A percentile compares a stretch with the other conserved stretches of the same genome.
Evolutionary conservation across 2,797 vertebrate species (phyloP).

Genomic region (Picus viridis): DNA sequence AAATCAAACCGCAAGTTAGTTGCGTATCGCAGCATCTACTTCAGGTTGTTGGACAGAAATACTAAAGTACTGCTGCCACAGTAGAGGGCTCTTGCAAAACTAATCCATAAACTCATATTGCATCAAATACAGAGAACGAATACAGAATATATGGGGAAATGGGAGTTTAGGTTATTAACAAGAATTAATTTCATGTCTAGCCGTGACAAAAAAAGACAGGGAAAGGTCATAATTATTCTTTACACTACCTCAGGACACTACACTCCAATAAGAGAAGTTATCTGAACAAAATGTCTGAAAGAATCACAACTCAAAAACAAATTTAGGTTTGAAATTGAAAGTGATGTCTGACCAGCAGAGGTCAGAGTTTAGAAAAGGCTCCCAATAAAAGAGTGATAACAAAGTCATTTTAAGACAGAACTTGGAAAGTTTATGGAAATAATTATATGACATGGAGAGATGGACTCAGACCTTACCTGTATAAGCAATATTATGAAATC

Average conservation of each 20-base stretch:
- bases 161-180: neutral
- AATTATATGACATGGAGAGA: neutral
- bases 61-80: neutral
- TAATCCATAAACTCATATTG: neutral
- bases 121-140: neutral
- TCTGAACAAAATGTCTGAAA: neutral
- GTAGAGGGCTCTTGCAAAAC: neutral
- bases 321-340: neutral
- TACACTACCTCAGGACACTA: neutral
- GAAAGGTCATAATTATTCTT: neutral
- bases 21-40: neutral
- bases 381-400: neutral
- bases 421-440: neutral
- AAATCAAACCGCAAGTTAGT: neutral
- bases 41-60: neutral
- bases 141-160: neutral
- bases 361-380: constrained; percentile 6
- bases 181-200: neutral
- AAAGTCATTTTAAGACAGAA: neutral
- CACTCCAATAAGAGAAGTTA: neutral
- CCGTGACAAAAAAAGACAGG: neutral
- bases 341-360: constrained; percentile 30
- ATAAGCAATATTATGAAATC: neutral
- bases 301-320: neutral
- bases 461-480: neutral